Evolutionary conservation across 2,113 vertebrate species (phyloP), one percentile per base, ranked within the genome.

Genomic region (Rhinogobius similis): DNA sequence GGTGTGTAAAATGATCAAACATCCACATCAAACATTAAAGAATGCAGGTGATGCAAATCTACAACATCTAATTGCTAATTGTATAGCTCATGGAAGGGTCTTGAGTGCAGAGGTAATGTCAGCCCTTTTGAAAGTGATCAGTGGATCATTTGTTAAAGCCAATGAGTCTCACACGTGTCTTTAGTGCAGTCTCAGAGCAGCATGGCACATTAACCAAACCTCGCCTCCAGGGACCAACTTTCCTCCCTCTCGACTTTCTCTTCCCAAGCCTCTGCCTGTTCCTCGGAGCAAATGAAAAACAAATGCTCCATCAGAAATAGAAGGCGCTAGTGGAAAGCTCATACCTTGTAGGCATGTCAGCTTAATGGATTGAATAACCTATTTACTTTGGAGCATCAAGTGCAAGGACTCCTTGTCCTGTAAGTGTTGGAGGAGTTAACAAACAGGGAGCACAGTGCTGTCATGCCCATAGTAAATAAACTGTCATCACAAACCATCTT

Each of bases 171-270:
- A 72, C 79, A 84, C 72, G 89, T 72, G 89, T 93, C 90, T 92
- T 94, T 91, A 90, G 86, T 83, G 80, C 86, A 90, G 89, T 91
- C 84, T 72, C 90, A 90, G 84, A 78, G 43, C 87, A 91, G 89
- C 90, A 94, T 70, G 90, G 91, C 93, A 94, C 92, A 94, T 95
- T 96, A 92, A 91, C 65, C 91, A 91, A 88, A 86, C 92, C 93
- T 92, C 75, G 89, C 76, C 91, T 91, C 77, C 0, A 72, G 90
- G 87, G 90, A 86, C 81, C 50, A 84, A 89, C 82, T 88, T 86
- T 69, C 91, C 80, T 91, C 85, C 86, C 86, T 90, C 85, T 84
- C 85, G 79, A 88, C 81, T 85, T 84, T 84, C 68, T 71, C 64
- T 79, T 78, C 71, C 72, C 71, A 73, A 77, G 58, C 41, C 62